Base-by-base conservation (phyloP, 2,888 invertebrate species). In the Chrysolina americana region DNA sequence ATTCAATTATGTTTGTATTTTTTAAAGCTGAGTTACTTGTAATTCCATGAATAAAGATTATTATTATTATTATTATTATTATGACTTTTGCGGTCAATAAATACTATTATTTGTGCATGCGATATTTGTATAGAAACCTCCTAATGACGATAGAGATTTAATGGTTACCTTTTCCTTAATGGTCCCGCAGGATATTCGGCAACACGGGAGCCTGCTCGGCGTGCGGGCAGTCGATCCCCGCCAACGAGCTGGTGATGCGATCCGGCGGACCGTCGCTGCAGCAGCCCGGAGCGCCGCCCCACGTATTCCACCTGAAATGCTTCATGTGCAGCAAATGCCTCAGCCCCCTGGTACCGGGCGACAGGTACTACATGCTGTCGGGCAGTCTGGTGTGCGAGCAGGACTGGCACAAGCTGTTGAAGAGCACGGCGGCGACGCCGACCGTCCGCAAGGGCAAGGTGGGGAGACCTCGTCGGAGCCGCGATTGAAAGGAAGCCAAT, bases 301-400 rank as follows among this genome's bases (percentile, higher is more conserved):
- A 93, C 89, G 96, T 96, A 85, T 97, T 96, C 92, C 98, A 98
- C 91, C 92, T 97, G 90, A 96, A 96, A 91, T 98, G 97, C 90
- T 98, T 98, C 91, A 93, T 94, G 83, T 98, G 98, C 92, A 96
- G 95, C 89, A 96, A 97, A 89, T 98, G 98, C 89, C 94, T 95
- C 85, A 92, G 93, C 85, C 95, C 94, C 89, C 93, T 98, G 85
- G 93, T 94, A 89, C 94, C 96, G 85, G 98, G 98, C 85, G 97
- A 98, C 92, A 78, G 82, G 90, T 97, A 96, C 90, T 95, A 96
- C 89, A 93, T 97, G 91, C 91, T 97, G 84, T 94, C 95, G 86
- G 97, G 97, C 81, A 94, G 94, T 86, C 92, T 97, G 87, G 94
- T 97, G 80, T 98, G 98, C 91, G 98, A 98, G 90, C 95, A 96